These are phyloP conservation scores for Calcarius lapponicus DNA, from an alignment of 2,797 vertebrate species.

Conservation along the genomic window DNA sequence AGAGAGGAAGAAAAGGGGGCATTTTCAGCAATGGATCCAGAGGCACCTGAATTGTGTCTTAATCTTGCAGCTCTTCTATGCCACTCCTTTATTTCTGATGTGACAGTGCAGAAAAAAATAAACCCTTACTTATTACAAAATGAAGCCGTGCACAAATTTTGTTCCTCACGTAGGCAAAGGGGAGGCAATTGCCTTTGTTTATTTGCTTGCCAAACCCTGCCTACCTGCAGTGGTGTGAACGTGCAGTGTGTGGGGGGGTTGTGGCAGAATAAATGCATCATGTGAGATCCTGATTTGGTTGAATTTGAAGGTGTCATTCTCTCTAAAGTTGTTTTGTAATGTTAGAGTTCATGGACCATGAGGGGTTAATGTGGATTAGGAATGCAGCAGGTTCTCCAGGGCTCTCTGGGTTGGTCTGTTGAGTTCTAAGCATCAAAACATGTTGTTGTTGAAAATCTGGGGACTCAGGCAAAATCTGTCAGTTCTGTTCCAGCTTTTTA, in stretches of 20 bases:
- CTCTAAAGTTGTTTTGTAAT: neutral
- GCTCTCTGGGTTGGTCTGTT: neutral
- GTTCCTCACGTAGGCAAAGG: neutral
- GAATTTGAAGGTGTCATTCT: neutral
- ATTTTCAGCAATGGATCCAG: neutral
- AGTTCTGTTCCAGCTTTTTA: neutral
- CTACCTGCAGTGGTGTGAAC: neutral
- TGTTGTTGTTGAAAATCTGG: neutral
- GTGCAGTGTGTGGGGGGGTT: neutral
- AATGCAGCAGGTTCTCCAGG: neutral
- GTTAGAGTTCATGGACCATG: neutral
- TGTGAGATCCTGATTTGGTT: neutral
- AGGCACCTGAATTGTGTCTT: conserved; percentile 16
- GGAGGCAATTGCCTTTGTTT: conserved; percentile 30
- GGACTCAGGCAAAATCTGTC: neutral
- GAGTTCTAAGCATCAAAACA: neutral
- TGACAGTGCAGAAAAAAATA: conserved; percentile 29
- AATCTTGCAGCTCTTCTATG: conserved; percentile 47
- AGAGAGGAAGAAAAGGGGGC: neutral
- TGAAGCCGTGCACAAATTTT: neutral
- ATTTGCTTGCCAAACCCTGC: conserved; percentile 4
- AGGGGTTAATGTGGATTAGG: neutral
- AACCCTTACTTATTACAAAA: conserved; percentile 38
- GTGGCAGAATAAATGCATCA: neutral
- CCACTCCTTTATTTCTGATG: conserved; percentile 48